phyloP scores from a whole-genome alignment of 2,113 vertebrate genomes.

The Aspidoscelis tigris region DNA sequence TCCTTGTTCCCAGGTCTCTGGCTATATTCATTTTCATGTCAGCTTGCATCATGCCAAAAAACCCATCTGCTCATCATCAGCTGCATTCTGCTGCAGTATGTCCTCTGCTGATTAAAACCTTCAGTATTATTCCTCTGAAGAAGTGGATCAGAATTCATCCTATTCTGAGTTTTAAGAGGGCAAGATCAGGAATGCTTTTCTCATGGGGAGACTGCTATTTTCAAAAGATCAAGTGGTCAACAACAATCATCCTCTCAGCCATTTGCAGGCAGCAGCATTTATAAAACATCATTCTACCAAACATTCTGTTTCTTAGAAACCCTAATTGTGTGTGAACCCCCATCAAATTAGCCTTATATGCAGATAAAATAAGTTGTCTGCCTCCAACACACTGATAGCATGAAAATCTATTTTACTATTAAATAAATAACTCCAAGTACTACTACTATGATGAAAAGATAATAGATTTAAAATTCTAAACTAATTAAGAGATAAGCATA shows the following conservation, averaged over 20 bases:
- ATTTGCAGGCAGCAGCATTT: slow-evolving; percentile 5
- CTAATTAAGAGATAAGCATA: background rate
- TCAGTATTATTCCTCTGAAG: slow-evolving; percentile 46
- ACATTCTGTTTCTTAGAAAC: background rate
- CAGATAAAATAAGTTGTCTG: background rate
- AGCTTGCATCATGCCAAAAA: slow-evolving; percentile 70
- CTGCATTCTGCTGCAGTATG: slow-evolving; percentile 67
- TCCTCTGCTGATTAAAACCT: slow-evolving; percentile 58
- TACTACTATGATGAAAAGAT: too few relatives aligned
- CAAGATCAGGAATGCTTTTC: slow-evolving; percentile 33
- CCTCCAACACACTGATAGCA: background rate
- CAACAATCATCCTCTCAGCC: background rate
- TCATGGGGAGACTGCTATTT: background rate
- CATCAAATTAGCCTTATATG: background rate
- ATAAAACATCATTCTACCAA: background rate
- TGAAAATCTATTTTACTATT: background rate
- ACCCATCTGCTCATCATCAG: slow-evolving; percentile 69
- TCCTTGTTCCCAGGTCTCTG: slow-evolving; percentile 38
- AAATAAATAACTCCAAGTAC: background rate
- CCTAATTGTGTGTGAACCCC: background rate
- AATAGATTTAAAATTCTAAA: too few relatives aligned
- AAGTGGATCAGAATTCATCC: slow-evolving; percentile 1
- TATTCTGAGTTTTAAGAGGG: slow-evolving; percentile 33
- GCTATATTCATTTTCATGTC: slow-evolving; percentile 63
- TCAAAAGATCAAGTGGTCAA: background rate